Conservation (phyloP, 2,113 vertebrate species). For the Gallinago paraguaiae region DNA sequence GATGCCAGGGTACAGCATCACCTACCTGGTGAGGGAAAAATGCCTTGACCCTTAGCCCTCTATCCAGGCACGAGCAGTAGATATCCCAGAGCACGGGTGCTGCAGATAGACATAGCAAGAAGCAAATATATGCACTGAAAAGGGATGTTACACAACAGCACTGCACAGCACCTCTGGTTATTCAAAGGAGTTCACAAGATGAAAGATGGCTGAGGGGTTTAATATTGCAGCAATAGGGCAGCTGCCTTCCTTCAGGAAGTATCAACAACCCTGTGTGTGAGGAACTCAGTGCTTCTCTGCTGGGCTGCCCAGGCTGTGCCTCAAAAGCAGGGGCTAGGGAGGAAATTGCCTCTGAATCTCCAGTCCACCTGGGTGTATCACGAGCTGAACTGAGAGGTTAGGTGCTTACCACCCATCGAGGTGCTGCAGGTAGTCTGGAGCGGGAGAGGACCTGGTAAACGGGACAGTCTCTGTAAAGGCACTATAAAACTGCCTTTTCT, state of each 20-base stretch:
- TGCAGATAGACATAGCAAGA: neutral
- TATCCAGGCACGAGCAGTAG: neutral
- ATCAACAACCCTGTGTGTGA: too few species aligned
- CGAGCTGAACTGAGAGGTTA: neutral
- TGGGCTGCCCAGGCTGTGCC: neutral
- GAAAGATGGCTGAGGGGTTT: neutral
- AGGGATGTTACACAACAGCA: fast-evolving
- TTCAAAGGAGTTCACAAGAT: neutral
- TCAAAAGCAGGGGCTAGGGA: neutral
- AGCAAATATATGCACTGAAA: neutral
- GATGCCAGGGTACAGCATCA: neutral
- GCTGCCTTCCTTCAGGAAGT: neutral
- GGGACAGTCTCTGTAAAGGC: neutral
- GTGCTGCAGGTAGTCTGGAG: neutral
- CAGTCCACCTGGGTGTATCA: neutral
- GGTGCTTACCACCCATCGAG: fast-evolving
- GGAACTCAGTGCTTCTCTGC: neutral
- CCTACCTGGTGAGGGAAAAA: neutral
- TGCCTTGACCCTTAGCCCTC: neutral
- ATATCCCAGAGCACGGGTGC: neutral
- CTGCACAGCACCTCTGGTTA: neutral
- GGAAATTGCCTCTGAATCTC: neutral
- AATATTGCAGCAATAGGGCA: neutral
- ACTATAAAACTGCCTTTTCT: neutral
- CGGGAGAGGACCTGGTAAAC: neutral